Base-by-base conservation (phyloP, 2,797 vertebrate species). In the Cuculus canorus region DNA sequence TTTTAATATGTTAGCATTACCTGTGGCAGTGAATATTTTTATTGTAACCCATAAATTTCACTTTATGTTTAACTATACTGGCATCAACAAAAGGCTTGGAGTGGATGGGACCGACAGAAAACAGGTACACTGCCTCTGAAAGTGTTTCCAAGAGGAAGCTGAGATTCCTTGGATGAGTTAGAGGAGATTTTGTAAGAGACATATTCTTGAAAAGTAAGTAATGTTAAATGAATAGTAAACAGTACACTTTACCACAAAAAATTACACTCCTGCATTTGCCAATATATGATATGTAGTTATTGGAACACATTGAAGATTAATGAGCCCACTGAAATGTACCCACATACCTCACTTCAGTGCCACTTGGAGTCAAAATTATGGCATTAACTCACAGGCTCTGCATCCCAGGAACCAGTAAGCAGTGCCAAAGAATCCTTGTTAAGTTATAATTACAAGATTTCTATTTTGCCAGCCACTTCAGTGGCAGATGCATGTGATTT, bases 391-490 rank as follows among this genome's bases (percentile, higher is more conserved):
- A 53, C 33, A 90, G 82, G 61, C 60, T 86, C 56, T 25, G 43
- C 87, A 89, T 82, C 80, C 54, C 28, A 17, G 91, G 93, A 94
- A 79, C 60, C 41, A 53, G 41, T 47, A 56, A 94, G 81, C 48
- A 71, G 84, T 69, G 81, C 85, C 85, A 91, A 86, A 86, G 47
- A 89, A 93, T 79, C 61, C 86, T 80, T 93, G 65, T 77, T 96
- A 96, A 83, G 81, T 92, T 80, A 82, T 47, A 63, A 85, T 87
- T 81, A 86, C 72, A 69, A 85, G 72, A 72, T 96, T 97, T 96
- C 66, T 96, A 75, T 85, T 96, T 87, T 90, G 72, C 84, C 66
- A 88, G 65, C 72, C 75, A 94, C 91, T 96, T 92, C 41, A 91
- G 81, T 61, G 88, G 65, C 32, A 83, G 25, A 82, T 35, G 24